Conservation (phyloP, 2,113 vertebrate genomes). For the Istiophorus platypterus region DNA sequence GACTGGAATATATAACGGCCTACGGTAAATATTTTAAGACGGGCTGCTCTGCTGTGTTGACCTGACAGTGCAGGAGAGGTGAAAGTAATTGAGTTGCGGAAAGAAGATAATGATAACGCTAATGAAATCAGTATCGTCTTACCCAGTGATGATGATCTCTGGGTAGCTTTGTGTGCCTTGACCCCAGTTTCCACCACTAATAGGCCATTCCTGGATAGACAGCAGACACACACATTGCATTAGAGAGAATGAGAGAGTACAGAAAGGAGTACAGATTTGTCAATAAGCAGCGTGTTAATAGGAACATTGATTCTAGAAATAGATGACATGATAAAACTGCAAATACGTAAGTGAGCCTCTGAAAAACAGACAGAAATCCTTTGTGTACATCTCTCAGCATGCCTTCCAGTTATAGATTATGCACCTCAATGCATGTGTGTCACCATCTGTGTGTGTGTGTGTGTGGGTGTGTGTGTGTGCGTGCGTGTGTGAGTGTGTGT, state of each 20-base stretch:
- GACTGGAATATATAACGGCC: conserved; percentile 39
- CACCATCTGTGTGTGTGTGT: conserved; percentile 17
- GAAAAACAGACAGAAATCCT: conserved; percentile 27
- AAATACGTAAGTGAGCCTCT: not conserved
- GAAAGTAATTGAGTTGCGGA: conserved; percentile 41
- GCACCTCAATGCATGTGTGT: conserved; percentile 23
- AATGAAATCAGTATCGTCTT: conserved; percentile 80
- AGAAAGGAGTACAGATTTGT: conserved; percentile 16
- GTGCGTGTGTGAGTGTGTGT: conserved; percentile 23
- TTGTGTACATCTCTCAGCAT: not conserved
- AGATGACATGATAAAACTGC: conserved; percentile 23
- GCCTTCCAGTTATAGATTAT: conserved; percentile 54
- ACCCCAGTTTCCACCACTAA: conserved; percentile 99
- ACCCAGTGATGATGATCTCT: conserved; percentile 99
- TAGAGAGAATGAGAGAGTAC: conserved; percentile 25
- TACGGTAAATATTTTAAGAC: conserved; percentile 24
- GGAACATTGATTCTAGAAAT: conserved; percentile 29
- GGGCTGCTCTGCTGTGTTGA: conserved; percentile 2
- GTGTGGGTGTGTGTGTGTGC: conserved; percentile 17
- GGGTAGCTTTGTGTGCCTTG: conserved; percentile 97
- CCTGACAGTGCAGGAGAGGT: conserved; percentile 27
- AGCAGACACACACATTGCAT: conserved; percentile 49
- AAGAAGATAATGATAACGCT: conserved; percentile 33
- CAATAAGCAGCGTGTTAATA: conserved; percentile 35
- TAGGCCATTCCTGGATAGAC: conserved; percentile 94